Conservation (phyloP, 2,113 vertebrate genomes). For the Cynopterus brachyotis region DNA sequence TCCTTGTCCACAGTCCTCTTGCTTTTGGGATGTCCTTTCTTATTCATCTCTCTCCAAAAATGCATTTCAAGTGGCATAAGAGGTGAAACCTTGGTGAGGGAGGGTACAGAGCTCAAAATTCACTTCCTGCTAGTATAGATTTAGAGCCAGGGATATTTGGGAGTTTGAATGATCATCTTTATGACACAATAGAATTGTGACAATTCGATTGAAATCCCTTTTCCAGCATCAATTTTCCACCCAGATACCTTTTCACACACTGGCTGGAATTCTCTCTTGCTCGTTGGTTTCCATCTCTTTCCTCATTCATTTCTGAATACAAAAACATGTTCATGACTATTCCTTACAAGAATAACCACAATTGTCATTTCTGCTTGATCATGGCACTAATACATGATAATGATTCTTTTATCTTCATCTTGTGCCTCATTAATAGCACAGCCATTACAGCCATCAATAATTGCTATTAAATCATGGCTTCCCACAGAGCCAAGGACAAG, state of each 20-base stretch:
- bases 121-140: background rate
- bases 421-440: background rate
- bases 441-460: background rate
- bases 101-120: background rate
- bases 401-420: slow-evolving; percentile 43
- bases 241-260: background rate
- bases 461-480: background rate
- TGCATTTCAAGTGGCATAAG: background rate
- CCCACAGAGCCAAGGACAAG: background rate
- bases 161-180: background rate
- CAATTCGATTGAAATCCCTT: background rate
- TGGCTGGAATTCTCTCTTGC: background rate
- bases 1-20: background rate
- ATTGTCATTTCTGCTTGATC: slow-evolving; percentile 12
- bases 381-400: background rate
- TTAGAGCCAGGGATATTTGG: background rate
- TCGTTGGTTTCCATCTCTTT: background rate
- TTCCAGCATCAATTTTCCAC: background rate
- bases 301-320: background rate
- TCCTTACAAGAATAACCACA: background rate
- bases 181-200: background rate
- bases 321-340: background rate
- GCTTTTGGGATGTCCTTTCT: background rate
- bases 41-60: background rate
- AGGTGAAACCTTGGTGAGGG: background rate